Conservation (phyloP, 2,888 invertebrate species). For the Byasa hedistus region DNA sequence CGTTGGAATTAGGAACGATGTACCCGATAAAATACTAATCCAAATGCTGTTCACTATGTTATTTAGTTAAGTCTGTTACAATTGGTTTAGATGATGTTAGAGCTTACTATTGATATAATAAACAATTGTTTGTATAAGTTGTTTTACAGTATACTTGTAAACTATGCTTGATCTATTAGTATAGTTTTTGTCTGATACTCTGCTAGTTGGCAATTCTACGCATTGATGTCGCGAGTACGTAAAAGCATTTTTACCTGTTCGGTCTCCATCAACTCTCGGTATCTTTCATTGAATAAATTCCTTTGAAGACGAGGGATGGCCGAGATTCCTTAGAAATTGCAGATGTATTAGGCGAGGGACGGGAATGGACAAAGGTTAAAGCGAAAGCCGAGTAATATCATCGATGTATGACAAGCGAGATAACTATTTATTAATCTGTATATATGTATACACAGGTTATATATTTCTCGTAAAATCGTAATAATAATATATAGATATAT, state of each 20-base stretch:
- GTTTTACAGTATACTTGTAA: neutral
- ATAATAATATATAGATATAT: no score
- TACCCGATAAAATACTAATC: conserved; percentile 1
- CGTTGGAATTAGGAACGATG: neutral
- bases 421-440: neutral
- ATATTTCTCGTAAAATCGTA: neutral
- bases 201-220: conserved; percentile 15
- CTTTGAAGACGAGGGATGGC: conserved; percentile 44
- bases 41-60: conserved; percentile 1
- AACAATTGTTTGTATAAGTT: neutral
- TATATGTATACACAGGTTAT: neutral
- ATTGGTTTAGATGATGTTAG: neutral
- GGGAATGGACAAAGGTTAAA: conserved; percentile 10
- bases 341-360: conserved; percentile 36
- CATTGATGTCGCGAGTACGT: conserved; percentile 31
- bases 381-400: neutral
- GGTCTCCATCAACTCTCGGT: conserved; percentile 45
- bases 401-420: neutral
- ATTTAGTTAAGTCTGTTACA: conserved; percentile 1
- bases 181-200: neutral
- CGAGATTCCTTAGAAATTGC: conserved; percentile 54
- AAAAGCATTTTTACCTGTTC: conserved; percentile 41
- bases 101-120: neutral
- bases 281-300: conserved; percentile 60
- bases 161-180: neutral